Conservation (phyloP, 2,888 invertebrate genomes). For the Agrotis clavis region DNA sequence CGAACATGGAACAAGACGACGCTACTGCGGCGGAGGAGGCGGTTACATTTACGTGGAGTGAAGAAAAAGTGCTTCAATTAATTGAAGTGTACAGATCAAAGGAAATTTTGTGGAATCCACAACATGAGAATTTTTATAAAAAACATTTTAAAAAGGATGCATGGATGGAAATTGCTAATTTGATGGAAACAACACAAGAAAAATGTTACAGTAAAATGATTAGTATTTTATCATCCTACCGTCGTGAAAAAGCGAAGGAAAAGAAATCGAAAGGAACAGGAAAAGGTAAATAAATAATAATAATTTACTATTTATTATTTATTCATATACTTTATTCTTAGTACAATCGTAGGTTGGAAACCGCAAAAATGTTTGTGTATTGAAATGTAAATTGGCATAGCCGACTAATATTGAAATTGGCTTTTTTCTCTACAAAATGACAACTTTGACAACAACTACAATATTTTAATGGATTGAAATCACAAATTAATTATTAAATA, state of each 20-base stretch:
- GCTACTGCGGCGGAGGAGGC: conserved; percentile 33
- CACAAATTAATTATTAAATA: conserved; percentile 30
- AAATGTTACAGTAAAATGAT: conserved; percentile 37
- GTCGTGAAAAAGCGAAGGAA: conserved; percentile 41
- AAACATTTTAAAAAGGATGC: conserved; percentile 22
- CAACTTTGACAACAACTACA: conserved; percentile 35
- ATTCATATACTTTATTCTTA: conserved; percentile 34
- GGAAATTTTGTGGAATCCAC: conserved; percentile 30
- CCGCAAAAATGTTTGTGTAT: conserved; percentile 36
- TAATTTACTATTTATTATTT: conserved; percentile 33
- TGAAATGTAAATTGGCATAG: conserved; percentile 39
- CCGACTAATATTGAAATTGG: conserved; percentile 37
- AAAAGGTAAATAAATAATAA: conserved; percentile 40
- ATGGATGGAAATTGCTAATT: conserved; percentile 29
- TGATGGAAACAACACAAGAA: conserved; percentile 34
- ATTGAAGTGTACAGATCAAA: conserved; percentile 31
- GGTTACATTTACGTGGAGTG: conserved; percentile 31
- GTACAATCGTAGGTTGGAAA: conserved; percentile 36
- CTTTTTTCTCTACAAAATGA: conserved; percentile 34
- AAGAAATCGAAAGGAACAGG: conserved; percentile 41
- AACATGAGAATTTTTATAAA: conserved; percentile 24
- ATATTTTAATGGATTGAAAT: conserved; percentile 32
- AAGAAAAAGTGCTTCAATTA: conserved; percentile 31
- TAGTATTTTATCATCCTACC: conserved; percentile 38
- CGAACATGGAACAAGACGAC: conserved; percentile 31